phyloP scores from a whole-genome alignment of 2,888 invertebrate species.

The Blomia tropicalis region DNA sequence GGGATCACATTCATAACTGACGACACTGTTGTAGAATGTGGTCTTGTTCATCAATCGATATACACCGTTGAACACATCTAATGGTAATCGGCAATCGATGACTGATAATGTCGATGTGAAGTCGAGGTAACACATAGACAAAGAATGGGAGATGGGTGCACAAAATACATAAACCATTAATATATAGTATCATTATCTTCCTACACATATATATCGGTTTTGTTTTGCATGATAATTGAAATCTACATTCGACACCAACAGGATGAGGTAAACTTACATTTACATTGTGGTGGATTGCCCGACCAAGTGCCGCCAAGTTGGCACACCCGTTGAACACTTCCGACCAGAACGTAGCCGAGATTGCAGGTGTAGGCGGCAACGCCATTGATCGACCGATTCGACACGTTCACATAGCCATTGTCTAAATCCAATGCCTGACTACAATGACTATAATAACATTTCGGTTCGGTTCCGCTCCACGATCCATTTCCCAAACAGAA shows the following conservation, averaged over 20 bases:
- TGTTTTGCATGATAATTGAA: too few relatives aligned
- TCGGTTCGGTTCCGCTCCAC: conserved; percentile 32
- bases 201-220: too few relatives aligned
- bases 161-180: conserved; percentile 2
- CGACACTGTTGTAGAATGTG: conserved; percentile 30
- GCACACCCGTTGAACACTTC: conserved; percentile 59
- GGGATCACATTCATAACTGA: conserved; percentile 38
- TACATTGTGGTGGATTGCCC: conserved; percentile 36
- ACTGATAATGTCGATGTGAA: conserved; percentile 24
- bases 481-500: conserved; percentile 30
- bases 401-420: conserved; percentile 54
- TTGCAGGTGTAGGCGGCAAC: conserved; percentile 60
- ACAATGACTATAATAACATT: conserved; percentile 40
- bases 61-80: conserved; percentile 61
- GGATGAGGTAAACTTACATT: conserved; percentile 27
- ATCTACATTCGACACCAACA: conserved; percentile 2
- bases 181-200: too few relatives aligned
- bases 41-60: conserved; percentile 56
- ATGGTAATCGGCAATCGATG: conserved; percentile 56
- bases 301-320: conserved; percentile 70
- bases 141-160: not conserved
- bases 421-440: conserved; percentile 60
- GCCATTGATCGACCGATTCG: conserved; percentile 60
- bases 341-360: conserved; percentile 64
- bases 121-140: conserved; percentile 17